Base-by-base conservation (phyloP, 2,113 vertebrate genomes). In the Lutjanus erythropterus region DNA sequence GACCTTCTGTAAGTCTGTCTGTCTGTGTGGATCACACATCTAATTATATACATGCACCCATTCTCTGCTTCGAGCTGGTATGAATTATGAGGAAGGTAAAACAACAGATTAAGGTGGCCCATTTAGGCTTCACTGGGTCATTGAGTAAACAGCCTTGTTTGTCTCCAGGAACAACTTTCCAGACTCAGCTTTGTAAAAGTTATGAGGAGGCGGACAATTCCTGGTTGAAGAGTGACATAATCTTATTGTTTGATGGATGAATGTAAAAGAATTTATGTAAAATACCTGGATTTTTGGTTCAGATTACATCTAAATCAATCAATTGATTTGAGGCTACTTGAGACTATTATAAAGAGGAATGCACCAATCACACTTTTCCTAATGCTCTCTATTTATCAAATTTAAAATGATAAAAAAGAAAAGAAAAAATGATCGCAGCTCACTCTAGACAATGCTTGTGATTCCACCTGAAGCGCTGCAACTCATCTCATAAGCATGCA, bases 111-210 rank as follows among this genome's bases (percentile, higher is more conserved):
- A 59, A n/a, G 7, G 9, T 3, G 12, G 27, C 37, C 23, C 12
- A 23, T 47, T 67, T 64, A 1, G 7, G 39, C n/a, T 56, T 77
- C 16, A n/a, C 23, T 35, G 14, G 29, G 46, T 50, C 41, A 68
- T 14, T 77, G 29, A 31, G 72, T 68, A 39, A 82, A 75, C 31
- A 74, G 44, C 37, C 35, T 71, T 81, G 66, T 74, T 79, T 68
- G 64, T 64, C 53, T 53, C 33, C 9, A 56, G 11, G 47, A 69
- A 42, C 35, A 71, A 42, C 68, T 73, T 75, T 68, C n/a, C 5
- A 67, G 71, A 5, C 9, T 59, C 52, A 56, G 11, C n/a, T 14
- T 56, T n/a, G 18, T 46, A 39, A n/a, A 53, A 46, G 14, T 55
- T 68, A 29, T 31, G 8, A 35, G 19, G 21, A 69, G 33, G 49